Evolutionary conservation across 2,113 vertebrate genomes (phyloP).

Genomic region (Alces alces): DNA sequence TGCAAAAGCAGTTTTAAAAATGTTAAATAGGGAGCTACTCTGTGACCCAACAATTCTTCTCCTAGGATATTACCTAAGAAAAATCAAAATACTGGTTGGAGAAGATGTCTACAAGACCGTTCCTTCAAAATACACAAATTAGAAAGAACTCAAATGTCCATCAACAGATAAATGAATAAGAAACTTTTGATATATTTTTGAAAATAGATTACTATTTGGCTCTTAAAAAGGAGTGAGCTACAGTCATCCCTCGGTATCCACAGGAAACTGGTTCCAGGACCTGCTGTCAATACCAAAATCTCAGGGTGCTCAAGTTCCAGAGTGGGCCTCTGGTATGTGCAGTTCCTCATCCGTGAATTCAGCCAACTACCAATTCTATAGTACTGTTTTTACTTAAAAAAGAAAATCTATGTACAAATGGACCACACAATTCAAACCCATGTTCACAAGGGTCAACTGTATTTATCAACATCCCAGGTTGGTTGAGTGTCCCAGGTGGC

Average conservation of each 20-base stretch:
- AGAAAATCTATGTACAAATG: neutral
- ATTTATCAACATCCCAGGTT: neutral
- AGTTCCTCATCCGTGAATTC: neutral
- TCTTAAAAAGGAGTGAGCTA: neutral
- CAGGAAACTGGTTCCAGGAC: neutral
- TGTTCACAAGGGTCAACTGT: neutral
- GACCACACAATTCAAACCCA: neutral
- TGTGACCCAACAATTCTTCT: neutral
- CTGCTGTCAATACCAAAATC: neutral
- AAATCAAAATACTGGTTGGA: neutral
- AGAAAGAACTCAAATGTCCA: neutral
- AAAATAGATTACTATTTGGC: neutral
- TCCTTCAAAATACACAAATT: neutral
- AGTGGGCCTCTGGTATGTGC: neutral
- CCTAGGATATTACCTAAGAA: neutral
- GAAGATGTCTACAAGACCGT: neutral
- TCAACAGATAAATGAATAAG: neutral
- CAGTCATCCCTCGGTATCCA: neutral
- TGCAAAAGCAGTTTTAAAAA: neutral
- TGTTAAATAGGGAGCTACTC: neutral
- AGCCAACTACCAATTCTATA: neutral
- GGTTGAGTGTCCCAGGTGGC: neutral
- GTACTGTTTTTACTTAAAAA: neutral
- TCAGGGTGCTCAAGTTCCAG: neutral
- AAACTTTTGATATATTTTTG: neutral